These are phyloP conservation scores for Hirtodrosophila duncani DNA, from an alignment of 2,888 invertebrate species.

Conservation along the genomic window DNA sequence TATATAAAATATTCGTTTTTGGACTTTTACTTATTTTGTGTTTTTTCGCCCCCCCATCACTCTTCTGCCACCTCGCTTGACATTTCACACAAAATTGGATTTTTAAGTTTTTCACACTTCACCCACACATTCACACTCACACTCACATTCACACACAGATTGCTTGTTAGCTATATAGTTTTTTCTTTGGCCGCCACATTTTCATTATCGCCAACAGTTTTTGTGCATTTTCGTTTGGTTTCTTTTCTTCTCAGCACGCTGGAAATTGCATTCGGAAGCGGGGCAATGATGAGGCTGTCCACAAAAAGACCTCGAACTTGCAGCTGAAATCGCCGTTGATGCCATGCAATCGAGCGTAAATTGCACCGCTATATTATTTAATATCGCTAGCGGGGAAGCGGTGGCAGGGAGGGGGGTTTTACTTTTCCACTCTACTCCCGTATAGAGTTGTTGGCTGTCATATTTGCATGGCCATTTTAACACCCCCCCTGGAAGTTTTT, in stretches of 20 bases:
- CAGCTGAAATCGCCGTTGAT: slow-evolving; percentile 24
- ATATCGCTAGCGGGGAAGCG: slow-evolving; percentile 38
- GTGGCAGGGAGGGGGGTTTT: too few relatives aligned
- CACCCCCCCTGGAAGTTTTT: slow-evolving; percentile 7
- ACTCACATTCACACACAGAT: slow-evolving; percentile 30
- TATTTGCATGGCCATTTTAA: slow-evolving; percentile 27
- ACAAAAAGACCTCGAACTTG: slow-evolving; percentile 8
- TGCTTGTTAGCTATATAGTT: slow-evolving; percentile 41
- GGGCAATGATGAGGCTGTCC: slow-evolving; percentile 26
- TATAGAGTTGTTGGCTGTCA: slow-evolving; percentile 13
- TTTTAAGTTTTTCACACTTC: slow-evolving; percentile 27
- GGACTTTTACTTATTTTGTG: not conserved
- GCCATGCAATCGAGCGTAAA: slow-evolving; percentile 58
- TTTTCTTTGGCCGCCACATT: slow-evolving; percentile 42
- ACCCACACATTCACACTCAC: slow-evolving; percentile 12
- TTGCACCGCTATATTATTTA: slow-evolving; percentile 57
- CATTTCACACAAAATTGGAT: slow-evolving; percentile 30
- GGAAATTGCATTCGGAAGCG: slow-evolving; percentile 39
- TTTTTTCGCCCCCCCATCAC: not conserved
- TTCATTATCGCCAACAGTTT: slow-evolving; percentile 39
- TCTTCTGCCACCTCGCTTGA: not conserved
- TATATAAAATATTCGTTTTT: slow-evolving; percentile 14
- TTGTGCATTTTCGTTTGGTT: slow-evolving; percentile 3
- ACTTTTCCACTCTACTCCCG: slow-evolving; percentile 24
- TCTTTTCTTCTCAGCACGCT: slow-evolving; percentile 13